phyloP scores from a whole-genome alignment of 2,888 invertebrate species.

The Mesorhabditis spiculigera region DNA sequence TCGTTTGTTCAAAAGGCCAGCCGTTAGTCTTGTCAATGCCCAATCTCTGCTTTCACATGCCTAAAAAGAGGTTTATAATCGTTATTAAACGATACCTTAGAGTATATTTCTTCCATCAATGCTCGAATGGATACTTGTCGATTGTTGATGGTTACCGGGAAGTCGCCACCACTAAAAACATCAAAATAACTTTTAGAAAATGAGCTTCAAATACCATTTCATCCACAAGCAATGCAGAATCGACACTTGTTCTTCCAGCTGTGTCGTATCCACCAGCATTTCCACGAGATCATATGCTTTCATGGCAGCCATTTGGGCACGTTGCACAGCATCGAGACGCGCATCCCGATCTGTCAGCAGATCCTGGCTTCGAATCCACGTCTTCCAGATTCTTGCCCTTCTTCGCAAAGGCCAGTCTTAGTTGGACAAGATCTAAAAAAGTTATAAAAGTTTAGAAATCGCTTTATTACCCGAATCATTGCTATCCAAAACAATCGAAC shows the following conservation, averaged over 20 bases:
- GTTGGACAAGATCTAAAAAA: conserved; percentile 37
- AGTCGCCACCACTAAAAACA: no score
- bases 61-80: conserved; percentile 28
- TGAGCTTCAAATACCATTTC: conserved; percentile 81
- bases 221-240: conserved; percentile 92
- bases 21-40: conserved; percentile 93
- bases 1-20: conserved; percentile 90
- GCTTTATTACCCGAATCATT: conserved; percentile 40
- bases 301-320: conserved; percentile 62
- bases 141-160: conserved; percentile 61
- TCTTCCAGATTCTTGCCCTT: conserved; percentile 10
- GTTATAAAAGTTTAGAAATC: not conserved
- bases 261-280: conserved; percentile 87
- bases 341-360: no score
- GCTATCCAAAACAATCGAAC: conserved; percentile 54
- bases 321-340: not conserved
- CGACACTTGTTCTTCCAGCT: conserved; percentile 93
- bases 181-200: conserved; percentile 30
- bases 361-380: no score
- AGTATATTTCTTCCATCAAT: conserved; percentile 86
- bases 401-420: conserved; percentile 35
- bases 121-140: conserved; percentile 72
- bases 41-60: conserved; percentile 94
- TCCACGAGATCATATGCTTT: conserved; percentile 85
- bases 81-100: conserved; percentile 67